Percentiles rank a stretch among this genome's conserved stretches.
phyloP scores from a whole-genome alignment of 2,888 invertebrate genomes.

The Julus scandinavius region DNA sequence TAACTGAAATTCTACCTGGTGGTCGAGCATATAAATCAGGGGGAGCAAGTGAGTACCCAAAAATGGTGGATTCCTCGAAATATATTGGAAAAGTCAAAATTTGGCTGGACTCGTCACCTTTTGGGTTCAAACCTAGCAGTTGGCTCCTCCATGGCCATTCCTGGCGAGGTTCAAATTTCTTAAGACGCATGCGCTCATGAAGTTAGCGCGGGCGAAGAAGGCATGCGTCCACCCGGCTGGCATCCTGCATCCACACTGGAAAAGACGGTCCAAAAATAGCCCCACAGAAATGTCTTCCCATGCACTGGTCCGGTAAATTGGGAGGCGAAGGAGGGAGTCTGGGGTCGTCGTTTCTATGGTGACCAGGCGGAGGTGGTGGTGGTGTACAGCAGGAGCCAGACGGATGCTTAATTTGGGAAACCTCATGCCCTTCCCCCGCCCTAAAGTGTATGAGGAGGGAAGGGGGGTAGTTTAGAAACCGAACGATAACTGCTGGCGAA shows the following conservation, averaged over 20 bases:
- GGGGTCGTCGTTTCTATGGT: constrained; percentile 21
- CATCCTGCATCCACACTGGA: not conserved
- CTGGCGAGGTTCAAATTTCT: not conserved
- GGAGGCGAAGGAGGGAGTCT: not conserved
- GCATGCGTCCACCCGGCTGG: constrained; percentile 26
- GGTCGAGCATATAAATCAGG: too few relatives aligned
- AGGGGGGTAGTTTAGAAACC: not conserved
- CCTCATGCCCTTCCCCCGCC: not conserved
- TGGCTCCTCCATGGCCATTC: not conserved
- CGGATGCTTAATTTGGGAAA: constrained; percentile 27
- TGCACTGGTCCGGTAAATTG: constrained; percentile 27
- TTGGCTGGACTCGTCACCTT: not conserved
- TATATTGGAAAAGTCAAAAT: too few relatives aligned
- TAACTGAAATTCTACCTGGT: too few relatives aligned
- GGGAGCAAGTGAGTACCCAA: too few relatives aligned
- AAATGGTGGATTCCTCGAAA: too few relatives aligned
- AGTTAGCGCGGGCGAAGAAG: not conserved
- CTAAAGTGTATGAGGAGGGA: not conserved
- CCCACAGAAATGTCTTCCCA: not conserved
- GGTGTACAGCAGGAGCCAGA: not conserved
- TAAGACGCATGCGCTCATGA: not conserved
- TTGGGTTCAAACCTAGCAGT: not conserved
- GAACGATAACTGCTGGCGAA: not conserved
- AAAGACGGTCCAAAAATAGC: constrained; percentile 5
- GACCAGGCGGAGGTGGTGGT: constrained; percentile 22